These are phyloP conservation scores for Cephus nigrinus DNA, from an alignment of 2,888 invertebrate genomes.

Conservation along the genomic window DNA sequence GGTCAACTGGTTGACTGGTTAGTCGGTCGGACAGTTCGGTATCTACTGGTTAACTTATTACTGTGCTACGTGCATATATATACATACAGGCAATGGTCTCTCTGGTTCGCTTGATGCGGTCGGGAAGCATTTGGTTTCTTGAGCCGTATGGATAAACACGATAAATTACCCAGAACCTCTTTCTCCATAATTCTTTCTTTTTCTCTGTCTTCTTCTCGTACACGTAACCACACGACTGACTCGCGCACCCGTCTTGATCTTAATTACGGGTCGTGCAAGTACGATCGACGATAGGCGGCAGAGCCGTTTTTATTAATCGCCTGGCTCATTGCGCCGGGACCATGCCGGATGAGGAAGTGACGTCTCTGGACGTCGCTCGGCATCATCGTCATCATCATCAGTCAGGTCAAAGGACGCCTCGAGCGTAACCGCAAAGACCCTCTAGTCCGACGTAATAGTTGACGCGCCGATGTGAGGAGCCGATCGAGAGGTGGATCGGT, in stretches of 20 bases:
- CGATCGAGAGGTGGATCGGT: not conserved
- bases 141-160: not conserved
- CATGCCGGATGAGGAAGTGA: slow-evolving; percentile 33
- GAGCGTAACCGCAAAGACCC: slow-evolving; percentile 28
- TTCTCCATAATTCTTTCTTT: not conserved
- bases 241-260: not conserved
- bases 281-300: not conserved
- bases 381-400: not conserved
- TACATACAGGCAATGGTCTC: not conserved
- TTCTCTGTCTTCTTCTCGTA: not conserved
- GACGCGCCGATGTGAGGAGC: slow-evolving; percentile 22
- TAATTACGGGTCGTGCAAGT: slow-evolving; percentile 1
- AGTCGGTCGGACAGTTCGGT: not conserved
- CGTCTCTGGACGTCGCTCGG: slow-evolving; percentile 16
- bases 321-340: slow-evolving; percentile 24
- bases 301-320: slow-evolving; percentile 26
- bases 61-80: not conserved
- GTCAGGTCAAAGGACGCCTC: slow-evolving; percentile 18
- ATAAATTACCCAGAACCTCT: not conserved
- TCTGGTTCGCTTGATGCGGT: not conserved
- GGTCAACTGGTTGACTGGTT: not conserved
- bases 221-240: not conserved
- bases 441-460: slow-evolving; percentile 29
- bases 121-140: not conserved
- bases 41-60: not conserved